Base-by-base conservation (phyloP, 2,797 vertebrate species). In the Dryobates pubescens region DNA sequence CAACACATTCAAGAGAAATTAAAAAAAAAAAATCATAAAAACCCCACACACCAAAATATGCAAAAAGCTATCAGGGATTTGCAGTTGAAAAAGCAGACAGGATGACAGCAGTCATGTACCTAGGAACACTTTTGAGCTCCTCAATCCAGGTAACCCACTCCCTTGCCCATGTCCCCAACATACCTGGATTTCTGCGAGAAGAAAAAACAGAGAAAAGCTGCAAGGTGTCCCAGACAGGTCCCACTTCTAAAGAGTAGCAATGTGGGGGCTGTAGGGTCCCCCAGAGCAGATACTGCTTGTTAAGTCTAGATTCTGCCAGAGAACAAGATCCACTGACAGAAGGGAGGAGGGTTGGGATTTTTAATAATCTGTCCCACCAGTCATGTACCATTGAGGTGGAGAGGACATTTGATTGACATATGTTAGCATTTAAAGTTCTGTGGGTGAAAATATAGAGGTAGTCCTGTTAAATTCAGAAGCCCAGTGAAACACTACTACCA, bases 371-470 rank as follows among this genome's bases (percentile, higher is more conserved):
- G 49, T 76, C 93, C 88, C 15, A 3, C 76, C 92, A 89, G 93
- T 94, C 92, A 92, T 63, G 62, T 56, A 96, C 83, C 82, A 56
- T 86, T 83, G 93, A 96, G 89, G 90, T 92, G 95, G 93, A 92
- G 94, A 94, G 64, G 89, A 83, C 76, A 22, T 93, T 78, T 94
- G 95, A 94, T 86, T 94, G 95, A 88, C 90, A 89, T 71, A 4
- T 22, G 77, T 87, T 88, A 77, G 62, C 76, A 69, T 91, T 90
- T 78, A 90, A 87, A 90, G 57, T 45, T 85, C 61, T 3, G 1
- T 53, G 86, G 32, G 53, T 90, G 87, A 94, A 92, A 94, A 96
- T 94, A 92, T 78, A 95, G 93, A 90, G 76, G 86, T 93, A 94
- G 90, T 67, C 75, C 68, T 87, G 32, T 78, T 79, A 82, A 74